Conservation (phyloP, 2,113 vertebrate species). For the Eonycteris spelaea region DNA sequence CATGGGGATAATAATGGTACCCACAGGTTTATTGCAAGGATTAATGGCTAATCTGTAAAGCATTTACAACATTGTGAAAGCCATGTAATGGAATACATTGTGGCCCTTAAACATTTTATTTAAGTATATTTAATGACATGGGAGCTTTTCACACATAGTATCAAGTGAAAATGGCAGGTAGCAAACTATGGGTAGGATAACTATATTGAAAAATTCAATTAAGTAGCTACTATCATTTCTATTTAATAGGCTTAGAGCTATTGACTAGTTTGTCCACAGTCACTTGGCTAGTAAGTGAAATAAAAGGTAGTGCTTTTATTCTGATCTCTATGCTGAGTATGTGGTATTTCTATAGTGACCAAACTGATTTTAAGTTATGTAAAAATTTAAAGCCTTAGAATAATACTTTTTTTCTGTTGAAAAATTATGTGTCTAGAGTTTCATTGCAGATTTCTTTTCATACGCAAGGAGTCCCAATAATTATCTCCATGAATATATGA, state of each 20-base stretch:
- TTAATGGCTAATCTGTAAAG: neutral
- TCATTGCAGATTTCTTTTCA: neutral
- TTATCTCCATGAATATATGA: neutral
- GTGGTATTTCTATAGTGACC: neutral
- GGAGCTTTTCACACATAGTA: neutral
- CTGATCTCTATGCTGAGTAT: neutral
- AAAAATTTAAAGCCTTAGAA: neutral
- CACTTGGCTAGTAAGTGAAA: neutral
- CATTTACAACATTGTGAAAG: neutral
- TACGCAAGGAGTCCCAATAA: neutral
- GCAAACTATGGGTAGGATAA: neutral
- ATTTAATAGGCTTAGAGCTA: neutral
- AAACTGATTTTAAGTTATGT: neutral
- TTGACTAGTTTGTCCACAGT: neutral
- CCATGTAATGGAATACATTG: neutral
- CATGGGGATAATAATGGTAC: neutral
- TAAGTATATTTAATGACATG: neutral
- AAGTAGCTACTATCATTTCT: neutral
- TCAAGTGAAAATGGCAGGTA: neutral
- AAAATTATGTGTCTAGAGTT: neutral
- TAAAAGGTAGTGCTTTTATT: neutral
- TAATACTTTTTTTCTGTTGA: neutral
- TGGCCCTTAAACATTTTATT: neutral
- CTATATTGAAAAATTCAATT: neutral
- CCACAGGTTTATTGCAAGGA: neutral